Base-by-base conservation (phyloP, 2,113 vertebrate species). In the Indicator indicator region DNA sequence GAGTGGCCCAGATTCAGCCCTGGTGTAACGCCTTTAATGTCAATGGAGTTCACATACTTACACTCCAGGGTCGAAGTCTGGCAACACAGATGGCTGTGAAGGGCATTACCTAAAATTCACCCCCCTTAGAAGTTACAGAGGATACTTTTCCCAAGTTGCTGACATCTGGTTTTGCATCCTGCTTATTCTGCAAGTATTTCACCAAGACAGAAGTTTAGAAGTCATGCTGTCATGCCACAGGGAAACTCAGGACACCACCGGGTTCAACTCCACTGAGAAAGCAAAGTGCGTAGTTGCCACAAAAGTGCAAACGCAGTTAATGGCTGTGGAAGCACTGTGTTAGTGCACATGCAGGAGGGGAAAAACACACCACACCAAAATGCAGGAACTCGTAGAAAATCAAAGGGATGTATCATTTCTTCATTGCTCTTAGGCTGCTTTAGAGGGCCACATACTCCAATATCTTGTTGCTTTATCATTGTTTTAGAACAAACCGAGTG, bases 201-300 rank as follows among this genome's bases (percentile, higher is more conserved):
- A 92, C 81, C 96, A 92, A 95, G 77, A 97, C 95, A 96, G 94
- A 80, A 86, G 94, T 82, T 65, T 74, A 52, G 59, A 95, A 96
- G 89, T 96, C 96, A 96, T 89, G 91, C 46, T 68, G 59, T 80
- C 95, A 91, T 81, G 86, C 60, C 73, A 36, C 50, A 83, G 78
- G 80, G 96, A 96, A 94, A 86, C 64, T 75, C 82, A 75, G 83
- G 62, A 84, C 85, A 90, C 90, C 46, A 91, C 90, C 56, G 9
- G 81, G 92, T 95, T 96, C 92, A 96, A 86, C 95, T 76, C 90
- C 81, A 95, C 92, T 65, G 56, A 77, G 83, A 93, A 89, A 95
- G 96, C 95, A 96, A 98, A 98, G 97, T 96, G 97, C 91, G 18
- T 44, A 88, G 94, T 92, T 97, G 94, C 96, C 94, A 83, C 83